Conservation (phyloP, 1,140 invertebrate species). For the Hypothenemus hampei region DNA sequence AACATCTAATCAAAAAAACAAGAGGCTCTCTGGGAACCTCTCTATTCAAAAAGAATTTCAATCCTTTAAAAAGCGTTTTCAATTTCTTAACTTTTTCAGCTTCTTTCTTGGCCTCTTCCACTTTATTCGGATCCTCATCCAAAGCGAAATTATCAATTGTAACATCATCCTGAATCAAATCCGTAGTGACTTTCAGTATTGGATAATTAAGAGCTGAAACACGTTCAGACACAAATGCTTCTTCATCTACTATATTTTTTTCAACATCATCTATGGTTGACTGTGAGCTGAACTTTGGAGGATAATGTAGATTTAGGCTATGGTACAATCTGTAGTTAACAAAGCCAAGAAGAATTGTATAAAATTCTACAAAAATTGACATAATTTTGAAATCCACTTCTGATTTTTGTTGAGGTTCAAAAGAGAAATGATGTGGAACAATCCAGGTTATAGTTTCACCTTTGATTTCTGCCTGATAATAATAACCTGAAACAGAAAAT, state of each 20-base stretch:
- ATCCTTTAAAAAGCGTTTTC: constrained; percentile 82
- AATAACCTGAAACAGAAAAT: constrained; percentile 72
- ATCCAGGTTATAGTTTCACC: constrained; percentile 98
- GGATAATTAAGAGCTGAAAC: constrained; percentile 79
- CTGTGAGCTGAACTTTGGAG: constrained; percentile 71
- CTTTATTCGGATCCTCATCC: constrained; percentile 59
- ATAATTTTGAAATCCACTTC: constrained; percentile 98
- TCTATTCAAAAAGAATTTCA: constrained; percentile 91
- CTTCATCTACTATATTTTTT: constrained; percentile 64
- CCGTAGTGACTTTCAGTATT: constrained; percentile 51
- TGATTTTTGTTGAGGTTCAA: constrained; percentile 64
- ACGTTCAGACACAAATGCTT: constrained; percentile 69
- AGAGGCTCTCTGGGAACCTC: constrained; percentile 84
- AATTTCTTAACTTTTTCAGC: constrained; percentile 69
- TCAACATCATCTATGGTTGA: constrained; percentile 51
- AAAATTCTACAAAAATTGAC: constrained; percentile 98
- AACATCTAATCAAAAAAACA: constrained; percentile 77
- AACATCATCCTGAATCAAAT: constrained; percentile 56
- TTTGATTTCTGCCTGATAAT: constrained; percentile 96
- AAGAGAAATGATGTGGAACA: constrained; percentile 90
- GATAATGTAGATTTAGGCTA: constrained; percentile 88
- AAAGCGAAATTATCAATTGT: constrained; percentile 58
- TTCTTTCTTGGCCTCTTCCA: constrained; percentile 74
- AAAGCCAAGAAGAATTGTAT: constrained; percentile 90
- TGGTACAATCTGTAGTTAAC: constrained; percentile 91